A percentile compares a stretch with the other conserved stretches of the same genome.
Evolutionary conservation across 1,140 invertebrate species (phyloP).

Genomic region (Sarcophaga peregrina): DNA sequence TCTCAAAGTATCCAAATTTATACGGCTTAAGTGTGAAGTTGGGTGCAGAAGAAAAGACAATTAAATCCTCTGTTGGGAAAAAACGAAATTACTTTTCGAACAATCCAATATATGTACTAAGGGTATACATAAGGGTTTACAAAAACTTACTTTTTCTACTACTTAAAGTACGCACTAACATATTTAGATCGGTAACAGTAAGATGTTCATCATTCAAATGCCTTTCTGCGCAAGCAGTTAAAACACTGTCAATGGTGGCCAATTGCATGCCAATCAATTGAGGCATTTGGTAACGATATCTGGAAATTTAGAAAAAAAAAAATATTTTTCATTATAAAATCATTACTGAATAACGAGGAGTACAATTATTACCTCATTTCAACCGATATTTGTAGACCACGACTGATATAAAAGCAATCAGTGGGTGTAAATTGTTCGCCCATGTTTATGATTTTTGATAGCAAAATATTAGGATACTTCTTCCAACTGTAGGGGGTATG

Average conservation of each 20-base stretch:
- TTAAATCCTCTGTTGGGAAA: too few species aligned
- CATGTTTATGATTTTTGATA: constrained; percentile 60
- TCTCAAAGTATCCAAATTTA: too few species aligned
- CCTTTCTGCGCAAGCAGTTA: constrained; percentile 53
- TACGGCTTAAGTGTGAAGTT: too few species aligned
- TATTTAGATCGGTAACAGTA: constrained; percentile 56
- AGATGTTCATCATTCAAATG: constrained; percentile 51
- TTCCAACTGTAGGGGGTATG: constrained; percentile 57
- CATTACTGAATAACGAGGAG: background rate
- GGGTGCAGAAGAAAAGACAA: too few species aligned
- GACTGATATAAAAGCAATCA: constrained; percentile 65
- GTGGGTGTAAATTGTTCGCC: constrained; percentile 57
- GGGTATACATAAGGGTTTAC: background rate
- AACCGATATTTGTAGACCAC: constrained; percentile 60
- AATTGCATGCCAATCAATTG: constrained; percentile 54
- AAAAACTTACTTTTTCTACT: constrained; percentile 55
- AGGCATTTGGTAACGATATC: constrained; percentile 56
- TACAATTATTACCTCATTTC: constrained; percentile 49
- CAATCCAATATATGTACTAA: background rate
- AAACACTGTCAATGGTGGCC: constrained; percentile 56
- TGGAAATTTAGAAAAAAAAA: constrained; percentile 32
- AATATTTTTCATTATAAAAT: constrained; percentile 1
- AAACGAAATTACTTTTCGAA: background rate
- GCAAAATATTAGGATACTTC: constrained; percentile 59
- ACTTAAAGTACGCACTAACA: constrained; percentile 59